Evolutionary conservation across 2,888 invertebrate species (phyloP).

Genomic region (Acleris laterana): DNA sequence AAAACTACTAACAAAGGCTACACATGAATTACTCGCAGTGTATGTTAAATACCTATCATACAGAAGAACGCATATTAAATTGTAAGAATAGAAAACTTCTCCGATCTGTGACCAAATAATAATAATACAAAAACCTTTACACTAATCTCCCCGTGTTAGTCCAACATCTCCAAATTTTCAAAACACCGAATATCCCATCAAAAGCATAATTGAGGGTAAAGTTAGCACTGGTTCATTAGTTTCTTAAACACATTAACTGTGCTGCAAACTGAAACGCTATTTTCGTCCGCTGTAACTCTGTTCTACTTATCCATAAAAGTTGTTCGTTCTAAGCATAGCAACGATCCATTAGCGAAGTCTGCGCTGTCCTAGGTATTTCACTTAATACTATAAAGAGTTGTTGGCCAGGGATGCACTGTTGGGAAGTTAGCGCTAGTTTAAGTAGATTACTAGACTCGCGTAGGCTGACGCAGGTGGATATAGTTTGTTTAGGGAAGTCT

Average conservation of each 20-base stretch:
- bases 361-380: conserved; percentile 72
- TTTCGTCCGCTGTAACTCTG: conserved; percentile 71
- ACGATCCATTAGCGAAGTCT: conserved; percentile 80
- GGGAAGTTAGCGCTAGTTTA: conserved; percentile 64
- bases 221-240: conserved; percentile 44
- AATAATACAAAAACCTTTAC: too few species aligned
- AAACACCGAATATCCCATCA: conserved; percentile 42
- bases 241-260: conserved; percentile 52
- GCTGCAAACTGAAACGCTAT: conserved; percentile 61
- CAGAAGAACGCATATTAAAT: too few species aligned
- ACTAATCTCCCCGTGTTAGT: not conserved
- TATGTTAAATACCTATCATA: too few species aligned
- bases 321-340: conserved; percentile 72
- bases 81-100: too few species aligned
- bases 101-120: too few species aligned
- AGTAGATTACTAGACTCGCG: conserved; percentile 18
- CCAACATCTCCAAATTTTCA: conserved; percentile 30
- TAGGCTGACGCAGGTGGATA: conserved; percentile 50
- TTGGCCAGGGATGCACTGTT: conserved; percentile 61
- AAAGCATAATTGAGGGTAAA: conserved; percentile 18
- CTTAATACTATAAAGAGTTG: conserved; percentile 80
- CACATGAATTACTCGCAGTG: too few species aligned
- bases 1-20: too few species aligned
- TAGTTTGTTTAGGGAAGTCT: conserved; percentile 29
- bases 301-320: conserved; percentile 79